Conservation (phyloP, 1,140 invertebrate species). For the Ctenoplectra terminalis region DNA sequence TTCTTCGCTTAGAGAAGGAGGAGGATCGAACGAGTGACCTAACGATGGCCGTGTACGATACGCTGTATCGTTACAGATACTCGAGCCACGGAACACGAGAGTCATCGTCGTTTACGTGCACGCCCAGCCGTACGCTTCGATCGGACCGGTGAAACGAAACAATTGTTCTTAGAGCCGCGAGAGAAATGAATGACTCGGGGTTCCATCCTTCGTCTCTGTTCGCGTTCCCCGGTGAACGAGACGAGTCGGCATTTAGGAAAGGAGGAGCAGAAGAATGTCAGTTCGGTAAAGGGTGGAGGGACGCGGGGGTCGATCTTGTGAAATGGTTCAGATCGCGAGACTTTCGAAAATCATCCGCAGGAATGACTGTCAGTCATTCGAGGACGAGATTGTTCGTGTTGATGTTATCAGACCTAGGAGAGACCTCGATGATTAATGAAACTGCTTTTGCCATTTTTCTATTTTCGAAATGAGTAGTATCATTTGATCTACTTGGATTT, state of each 20-base stretch:
- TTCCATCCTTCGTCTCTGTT: constrained; percentile 37
- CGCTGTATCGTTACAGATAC: constrained; percentile 55
- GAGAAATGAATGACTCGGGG: constrained; percentile 55
- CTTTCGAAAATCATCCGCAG: constrained; percentile 9
- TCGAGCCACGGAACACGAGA: constrained; percentile 21
- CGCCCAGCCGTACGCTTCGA: constrained; percentile 52
- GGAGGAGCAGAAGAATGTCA: constrained; percentile 28
- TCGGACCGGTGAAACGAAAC: constrained; percentile 61
- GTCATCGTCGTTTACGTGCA: constrained; percentile 49
- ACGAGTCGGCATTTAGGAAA: constrained; percentile 34
- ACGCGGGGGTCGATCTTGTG: constrained; percentile 1
- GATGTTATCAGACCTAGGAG: not conserved
- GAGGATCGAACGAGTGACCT: constrained; percentile 27
- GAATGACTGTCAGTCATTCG: not conserved
- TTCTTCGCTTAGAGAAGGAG: not conserved
- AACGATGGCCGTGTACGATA: constrained; percentile 22
- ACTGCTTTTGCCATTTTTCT: not conserved
- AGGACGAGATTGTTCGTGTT: not conserved
- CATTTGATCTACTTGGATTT: not conserved
- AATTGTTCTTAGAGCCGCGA: constrained; percentile 59
- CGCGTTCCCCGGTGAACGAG: constrained; percentile 14
- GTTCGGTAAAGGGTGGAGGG: constrained; percentile 5
- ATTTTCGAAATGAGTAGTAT: not conserved
- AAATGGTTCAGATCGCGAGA: not conserved
- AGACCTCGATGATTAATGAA: not conserved